Conservation (phyloP, 1,140 invertebrate species). For the Temnothorax longispinosus region DNA sequence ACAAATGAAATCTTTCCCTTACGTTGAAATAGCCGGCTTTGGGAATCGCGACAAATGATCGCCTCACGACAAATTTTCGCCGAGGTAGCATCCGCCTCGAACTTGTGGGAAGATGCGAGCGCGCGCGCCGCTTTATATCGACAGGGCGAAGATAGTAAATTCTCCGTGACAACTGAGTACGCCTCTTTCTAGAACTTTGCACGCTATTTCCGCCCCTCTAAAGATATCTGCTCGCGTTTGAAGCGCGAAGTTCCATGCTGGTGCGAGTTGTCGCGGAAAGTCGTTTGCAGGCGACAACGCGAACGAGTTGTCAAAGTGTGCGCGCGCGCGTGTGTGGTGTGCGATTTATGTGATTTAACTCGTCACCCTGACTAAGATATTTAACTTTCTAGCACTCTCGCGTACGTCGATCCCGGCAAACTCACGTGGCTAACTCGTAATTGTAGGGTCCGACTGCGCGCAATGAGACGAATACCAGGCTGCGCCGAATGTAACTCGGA, state of each 20-base stretch:
- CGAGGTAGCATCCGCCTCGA: neutral
- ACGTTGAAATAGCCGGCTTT: neutral
- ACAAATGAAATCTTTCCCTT: neutral
- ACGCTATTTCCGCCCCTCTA: constrained; percentile 55
- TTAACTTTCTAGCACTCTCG: constrained; percentile 36
- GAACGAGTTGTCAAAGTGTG: neutral
- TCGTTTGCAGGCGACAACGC: constrained; percentile 15
- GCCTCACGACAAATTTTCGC: constrained; percentile 24
- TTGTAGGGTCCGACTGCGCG: neutral
- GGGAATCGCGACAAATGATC: constrained; percentile 34
- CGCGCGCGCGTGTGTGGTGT: too few relatives aligned
- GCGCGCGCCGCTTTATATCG: constrained; percentile 50
- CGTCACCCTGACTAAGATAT: constrained; percentile 45
- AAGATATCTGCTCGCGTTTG: constrained; percentile 54
- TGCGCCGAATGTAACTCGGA: neutral
- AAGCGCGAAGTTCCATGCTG: constrained; percentile 31
- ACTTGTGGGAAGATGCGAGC: neutral
- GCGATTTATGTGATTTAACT: constrained; percentile 48
- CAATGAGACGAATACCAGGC: neutral
- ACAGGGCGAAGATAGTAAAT: constrained; percentile 54
- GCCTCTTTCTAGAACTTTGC: constrained; percentile 51
- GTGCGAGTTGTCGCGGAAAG: constrained; percentile 43
- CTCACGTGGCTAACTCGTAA: neutral
- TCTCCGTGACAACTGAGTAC: constrained; percentile 46
- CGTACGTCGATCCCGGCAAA: neutral